These are phyloP conservation scores for Nerophis lumbriciformis DNA, from an alignment of 2,113 vertebrate species.

Conservation along the genomic window DNA sequence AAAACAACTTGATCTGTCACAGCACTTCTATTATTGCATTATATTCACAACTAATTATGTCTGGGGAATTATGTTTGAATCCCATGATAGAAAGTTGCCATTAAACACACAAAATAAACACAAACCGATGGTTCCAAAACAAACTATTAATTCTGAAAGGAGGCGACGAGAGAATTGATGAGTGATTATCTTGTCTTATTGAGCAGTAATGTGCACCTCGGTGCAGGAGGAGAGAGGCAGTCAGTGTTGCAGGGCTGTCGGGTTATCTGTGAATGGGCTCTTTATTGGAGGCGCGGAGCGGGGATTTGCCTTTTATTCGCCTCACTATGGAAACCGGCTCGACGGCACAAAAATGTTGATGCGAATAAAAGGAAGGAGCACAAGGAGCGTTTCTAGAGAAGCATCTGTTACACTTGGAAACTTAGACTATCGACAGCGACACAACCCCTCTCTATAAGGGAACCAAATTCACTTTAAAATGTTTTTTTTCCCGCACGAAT, in stretches of 20 bases:
- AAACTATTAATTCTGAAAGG: constrained; percentile 17
- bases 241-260: constrained; percentile 86
- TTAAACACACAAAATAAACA: constrained; percentile 32
- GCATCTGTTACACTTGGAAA: constrained; percentile 99
- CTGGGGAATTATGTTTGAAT: too few species aligned
- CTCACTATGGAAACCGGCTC: constrained; percentile 99
- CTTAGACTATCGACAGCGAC: constrained; percentile 92
- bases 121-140: constrained; percentile 23
- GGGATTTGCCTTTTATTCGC: constrained; percentile 97
- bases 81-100: constrained; percentile 1
- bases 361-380: constrained; percentile 91
- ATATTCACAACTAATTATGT: too few species aligned
- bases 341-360: constrained; percentile 90
- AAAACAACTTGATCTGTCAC: too few species aligned
- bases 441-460: constrained; percentile 51
- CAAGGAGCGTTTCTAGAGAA: constrained; percentile 90
- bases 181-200: constrained; percentile 46
- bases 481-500: background rate
- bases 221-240: constrained; percentile 48
- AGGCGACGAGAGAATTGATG: constrained; percentile 36
- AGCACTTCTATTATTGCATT: too few species aligned
- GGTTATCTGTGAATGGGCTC: constrained; percentile 89
- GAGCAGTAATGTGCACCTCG: constrained; percentile 57
- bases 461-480: constrained; percentile 33
- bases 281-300: constrained; percentile 92